Base-by-base conservation (phyloP, 2,797 vertebrate species). In the Anabas testudineus region DNA sequence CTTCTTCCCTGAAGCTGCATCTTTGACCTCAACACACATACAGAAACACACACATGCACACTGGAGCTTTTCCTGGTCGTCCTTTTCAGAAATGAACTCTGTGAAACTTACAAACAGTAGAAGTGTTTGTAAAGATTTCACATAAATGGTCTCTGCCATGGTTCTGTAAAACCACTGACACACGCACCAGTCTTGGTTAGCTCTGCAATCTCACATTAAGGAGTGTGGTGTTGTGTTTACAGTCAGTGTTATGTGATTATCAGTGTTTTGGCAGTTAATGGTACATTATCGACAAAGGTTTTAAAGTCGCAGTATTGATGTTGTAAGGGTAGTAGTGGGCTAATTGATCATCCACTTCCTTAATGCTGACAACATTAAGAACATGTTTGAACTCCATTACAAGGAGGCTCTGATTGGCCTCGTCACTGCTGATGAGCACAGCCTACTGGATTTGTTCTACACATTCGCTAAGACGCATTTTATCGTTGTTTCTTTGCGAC, bases 331-430 rank as follows among this genome's bases (percentile, higher is more conserved):
- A 86, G 86, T 69, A 80, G 74, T 87, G 42, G 68, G 66, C 69
- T 81, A 84, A 92, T 89, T 87, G 88, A 93, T 90, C 74, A 76
- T 70, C 74, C 46, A 45, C 84, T 82, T 75, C 47, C 73, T 90
- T 88, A 89, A 83, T 84, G 86, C 84, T 91, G 84, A 91, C 85
- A 83, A 77, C 76, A 82, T 88, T 87, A 87, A 90, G 76, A 88
- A 83, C 84, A 85, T 85, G 75, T 78, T 80, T 56, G 74, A 87
- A 82, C 74, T 84, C 41, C 64, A 77, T 80, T 75, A 67, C 70
- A 26, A 54, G 32, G 54, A 68, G 7, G 32, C 43, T 59, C 30
- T 18, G 19, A 45, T 22, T 15, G 48, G 34, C 34, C 10, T 36
- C 13, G 34, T 36, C 34, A 36, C 32, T 6, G 32, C 52, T 57